Evolutionary conservation across 2,888 invertebrate species (phyloP).

Genomic region (Cryptosula pallasiana): DNA sequence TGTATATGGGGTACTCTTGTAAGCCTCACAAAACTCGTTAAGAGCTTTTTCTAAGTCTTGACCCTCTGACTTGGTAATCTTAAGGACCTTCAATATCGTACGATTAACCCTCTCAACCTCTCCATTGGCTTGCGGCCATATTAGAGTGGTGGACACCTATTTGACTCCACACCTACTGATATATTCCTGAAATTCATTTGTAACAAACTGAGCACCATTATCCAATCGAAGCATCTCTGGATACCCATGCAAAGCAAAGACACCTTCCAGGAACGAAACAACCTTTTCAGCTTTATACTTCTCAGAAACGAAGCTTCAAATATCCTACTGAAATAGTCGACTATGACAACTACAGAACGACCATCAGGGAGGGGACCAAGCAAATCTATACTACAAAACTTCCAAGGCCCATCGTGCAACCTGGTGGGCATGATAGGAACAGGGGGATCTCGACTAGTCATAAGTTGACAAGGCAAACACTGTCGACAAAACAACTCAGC

Average conservation of each 20-base stretch:
- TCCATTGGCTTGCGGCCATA: constrained; percentile 31
- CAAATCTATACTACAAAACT: constrained; percentile 30
- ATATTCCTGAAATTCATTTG: constrained; percentile 28
- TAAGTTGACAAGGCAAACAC: constrained; percentile 3
- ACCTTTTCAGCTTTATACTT: constrained; percentile 29
- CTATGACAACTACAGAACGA: constrained; percentile 29
- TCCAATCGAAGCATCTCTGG: constrained; percentile 30
- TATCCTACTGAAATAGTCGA: constrained; percentile 33
- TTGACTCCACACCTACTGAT: constrained; percentile 28
- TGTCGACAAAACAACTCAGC: neutral
- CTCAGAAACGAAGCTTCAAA: constrained; percentile 29
- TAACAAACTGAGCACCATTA: constrained; percentile 30
- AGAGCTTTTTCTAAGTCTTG: constrained; percentile 27
- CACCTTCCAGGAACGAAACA: constrained; percentile 28
- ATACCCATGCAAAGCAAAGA: constrained; percentile 30
- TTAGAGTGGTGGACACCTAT: constrained; percentile 29
- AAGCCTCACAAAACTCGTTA: constrained; percentile 26
- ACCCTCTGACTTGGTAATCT: constrained; percentile 29
- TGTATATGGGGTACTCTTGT: constrained; percentile 30
- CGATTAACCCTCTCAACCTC: constrained; percentile 32
- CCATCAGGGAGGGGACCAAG: constrained; percentile 30
- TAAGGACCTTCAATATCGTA: constrained; percentile 30
- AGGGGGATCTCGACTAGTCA: neutral
- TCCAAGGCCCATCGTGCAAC: constrained; percentile 30
- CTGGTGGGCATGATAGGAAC: constrained; percentile 29